A percentile compares a stretch with the other conserved stretches of the same genome.
Evolutionary conservation across 2,113 vertebrate genomes (phyloP).

Genomic region (Dolichallabes microphthalmus): DNA sequence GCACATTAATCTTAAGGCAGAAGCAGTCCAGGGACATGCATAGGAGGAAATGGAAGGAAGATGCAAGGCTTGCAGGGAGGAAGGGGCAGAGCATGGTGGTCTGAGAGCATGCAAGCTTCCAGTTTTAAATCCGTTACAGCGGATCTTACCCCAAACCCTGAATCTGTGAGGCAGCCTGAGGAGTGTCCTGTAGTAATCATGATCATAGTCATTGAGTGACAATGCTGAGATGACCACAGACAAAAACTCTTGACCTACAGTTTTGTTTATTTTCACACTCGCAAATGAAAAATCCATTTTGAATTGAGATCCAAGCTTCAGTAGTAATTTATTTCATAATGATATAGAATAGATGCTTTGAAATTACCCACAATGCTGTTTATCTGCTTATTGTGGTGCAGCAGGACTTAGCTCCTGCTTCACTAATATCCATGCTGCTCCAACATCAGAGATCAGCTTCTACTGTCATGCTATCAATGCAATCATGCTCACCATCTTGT

Average conservation of each 20-base stretch:
- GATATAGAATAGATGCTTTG: too few relatives aligned
- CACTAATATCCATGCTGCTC: neutral
- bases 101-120: slow-evolving; percentile 74
- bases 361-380: neutral
- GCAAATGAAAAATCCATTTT: neutral
- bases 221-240: neutral
- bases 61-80: slow-evolving; percentile 62
- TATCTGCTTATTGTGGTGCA: neutral
- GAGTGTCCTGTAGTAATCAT: neutral
- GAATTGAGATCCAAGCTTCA: neutral
- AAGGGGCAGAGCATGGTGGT: slow-evolving; percentile 60
- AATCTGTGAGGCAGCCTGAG: neutral
- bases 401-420: neutral
- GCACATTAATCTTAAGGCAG: slow-evolving; percentile 70
- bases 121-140: slow-evolving; percentile 26
- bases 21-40: slow-evolving; percentile 75
- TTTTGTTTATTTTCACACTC: neutral
- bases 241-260: neutral
- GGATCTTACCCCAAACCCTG: slow-evolving; percentile 15
- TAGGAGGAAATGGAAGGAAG: slow-evolving; percentile 68
- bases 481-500: neutral
- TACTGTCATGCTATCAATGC: neutral
- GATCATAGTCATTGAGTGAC: neutral
- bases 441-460: neutral
- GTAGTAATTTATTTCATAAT: neutral